Conservation (phyloP, 1,140 invertebrate genomes). For the Heliothis subflexa region DNA sequence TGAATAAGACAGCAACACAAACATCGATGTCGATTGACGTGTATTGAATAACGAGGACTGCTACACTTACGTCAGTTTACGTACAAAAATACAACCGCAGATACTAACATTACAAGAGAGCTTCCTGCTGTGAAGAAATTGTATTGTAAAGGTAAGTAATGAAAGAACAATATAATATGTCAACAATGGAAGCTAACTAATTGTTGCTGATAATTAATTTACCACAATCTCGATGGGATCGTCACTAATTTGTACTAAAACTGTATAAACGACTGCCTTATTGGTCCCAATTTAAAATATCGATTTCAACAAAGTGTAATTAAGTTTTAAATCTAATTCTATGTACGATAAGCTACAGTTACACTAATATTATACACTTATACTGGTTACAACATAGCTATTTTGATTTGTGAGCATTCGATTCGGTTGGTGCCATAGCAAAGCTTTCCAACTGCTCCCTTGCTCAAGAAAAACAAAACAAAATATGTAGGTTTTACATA, state of each 20-base stretch:
- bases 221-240: too few species aligned
- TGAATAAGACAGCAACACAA: not conserved
- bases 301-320: too few species aligned
- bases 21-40: conserved; percentile 7
- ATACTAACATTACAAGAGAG: conserved; percentile 4
- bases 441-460: not conserved
- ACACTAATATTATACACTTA: too few species aligned
- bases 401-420: not conserved
- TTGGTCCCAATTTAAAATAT: too few species aligned
- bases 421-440: too few species aligned
- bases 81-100: conserved; percentile 38
- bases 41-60: conserved; percentile 34
- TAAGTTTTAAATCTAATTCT: too few species aligned
- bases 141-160: not conserved
- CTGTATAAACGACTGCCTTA: too few species aligned
- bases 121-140: conserved; percentile 38
- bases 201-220: too few species aligned
- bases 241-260: too few species aligned
- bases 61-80: conserved; percentile 38
- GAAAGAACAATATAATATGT: conserved; percentile 11
- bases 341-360: too few species aligned
- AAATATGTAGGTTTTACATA: conserved; percentile 7
- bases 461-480: conserved; percentile 19
- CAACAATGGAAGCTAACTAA: not conserved
- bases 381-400: not conserved